These are phyloP conservation scores for Ceyx margarethae DNA, from an alignment of 2,113 vertebrate species.

Conservation along the genomic window DNA sequence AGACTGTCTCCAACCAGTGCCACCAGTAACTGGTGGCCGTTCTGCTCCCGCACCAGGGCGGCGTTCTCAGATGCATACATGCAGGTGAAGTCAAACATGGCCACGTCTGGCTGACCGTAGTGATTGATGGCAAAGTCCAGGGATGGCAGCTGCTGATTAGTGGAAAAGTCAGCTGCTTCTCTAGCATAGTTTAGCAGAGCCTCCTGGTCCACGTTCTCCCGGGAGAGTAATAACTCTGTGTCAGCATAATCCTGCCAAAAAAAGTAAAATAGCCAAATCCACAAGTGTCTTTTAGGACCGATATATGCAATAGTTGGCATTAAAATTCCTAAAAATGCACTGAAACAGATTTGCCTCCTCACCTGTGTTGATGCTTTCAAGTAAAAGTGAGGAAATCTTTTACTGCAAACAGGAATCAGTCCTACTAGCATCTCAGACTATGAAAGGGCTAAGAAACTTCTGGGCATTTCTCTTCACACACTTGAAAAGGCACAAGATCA, in stretches of 20 bases:
- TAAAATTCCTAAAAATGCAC: background rate
- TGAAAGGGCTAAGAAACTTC: background rate
- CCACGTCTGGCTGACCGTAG: constrained; percentile 96
- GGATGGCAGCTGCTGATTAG: constrained; percentile 90
- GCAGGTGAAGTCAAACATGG: constrained; percentile 99
- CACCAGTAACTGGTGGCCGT: constrained; percentile 88
- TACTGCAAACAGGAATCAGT: background rate
- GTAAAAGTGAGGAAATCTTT: background rate
- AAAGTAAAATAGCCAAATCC: background rate
- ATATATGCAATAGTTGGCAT: background rate
- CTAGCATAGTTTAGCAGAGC: constrained; percentile 90
- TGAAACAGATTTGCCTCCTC: background rate
- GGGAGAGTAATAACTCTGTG: constrained; percentile 91
- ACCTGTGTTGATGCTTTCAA: background rate
- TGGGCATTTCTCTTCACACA: background rate
- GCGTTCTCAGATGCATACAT: constrained; percentile 98
- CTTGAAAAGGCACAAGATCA: background rate
- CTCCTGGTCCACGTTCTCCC: constrained; percentile 94
- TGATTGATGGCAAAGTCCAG: constrained; percentile 98
- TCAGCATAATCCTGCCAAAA: constrained; percentile 87
- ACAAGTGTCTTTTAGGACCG: background rate
- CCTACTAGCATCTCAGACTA: background rate
- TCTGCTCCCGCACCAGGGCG: constrained; percentile 90
- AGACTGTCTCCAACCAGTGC: constrained; percentile 95
- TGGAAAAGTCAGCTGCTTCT: constrained; percentile 95